Base-by-base conservation (phyloP, 2,797 vertebrate species). In the Enteromius fasciolatus region DNA sequence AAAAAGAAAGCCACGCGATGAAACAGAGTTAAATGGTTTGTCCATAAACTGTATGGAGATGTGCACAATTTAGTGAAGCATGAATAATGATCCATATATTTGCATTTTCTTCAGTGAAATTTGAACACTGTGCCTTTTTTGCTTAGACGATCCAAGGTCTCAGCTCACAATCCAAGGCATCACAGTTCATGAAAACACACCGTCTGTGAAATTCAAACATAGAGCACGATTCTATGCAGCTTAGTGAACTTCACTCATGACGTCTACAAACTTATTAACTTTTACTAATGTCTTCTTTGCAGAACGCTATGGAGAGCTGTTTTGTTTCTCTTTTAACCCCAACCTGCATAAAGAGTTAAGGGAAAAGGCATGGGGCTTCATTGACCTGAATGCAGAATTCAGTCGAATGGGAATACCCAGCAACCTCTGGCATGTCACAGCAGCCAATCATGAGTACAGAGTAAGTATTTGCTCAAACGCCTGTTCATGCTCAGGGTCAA, bases 271-370 rank as follows among this genome's bases (percentile, higher is more conserved):
- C 36, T 36, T 25, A 25, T 75, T 69, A 28, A n/a, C 20, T 3
- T 9, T 66, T 33, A 39, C 63, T 25, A 3, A 4, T 36, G 6
- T 41, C 10, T 52, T 5, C 84, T 78, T 76, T 86, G 46, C 89
- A 99, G 98, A 98, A 89, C 96, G 95, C 89, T 99, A 98, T 0
- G 95, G 95, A 82, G 98, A 99, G 89, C 92, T 99, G n/a, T 99
- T 97, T 89, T 98, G 97, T 88, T 96, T 99, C 89, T 99, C 97
- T 64, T 98, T 97, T 89, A 98, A 98, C 80, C 97, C 97, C 80
- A 98, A 96, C 69, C 88, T 97, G 82, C 95, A 97, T 85, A 98
- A 97, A 89, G 96, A 96, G 88, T 96, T 97, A 80, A 89, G 97
- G 77, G 95, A 96, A 11, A 94, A 95, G 88, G 97, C 97, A 23